A percentile compares a stretch with the other conserved stretches of the same genome.
These are phyloP conservation scores for Drosophila nikananu DNA, from an alignment of 1,140 invertebrate species.

Conservation along the genomic window DNA sequence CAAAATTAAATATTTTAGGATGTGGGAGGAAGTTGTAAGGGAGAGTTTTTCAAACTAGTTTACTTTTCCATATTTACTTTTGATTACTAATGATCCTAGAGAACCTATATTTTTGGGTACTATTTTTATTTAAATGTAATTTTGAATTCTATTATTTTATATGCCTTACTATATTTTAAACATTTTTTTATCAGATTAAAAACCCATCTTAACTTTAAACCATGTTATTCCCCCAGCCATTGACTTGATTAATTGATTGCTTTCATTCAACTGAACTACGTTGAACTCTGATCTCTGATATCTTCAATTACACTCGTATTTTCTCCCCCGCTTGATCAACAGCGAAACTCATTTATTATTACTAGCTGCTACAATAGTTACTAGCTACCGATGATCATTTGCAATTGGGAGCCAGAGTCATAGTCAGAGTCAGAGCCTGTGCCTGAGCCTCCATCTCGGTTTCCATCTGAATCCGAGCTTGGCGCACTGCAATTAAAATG, in stretches of 20 bases:
- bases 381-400: constrained; percentile 1
- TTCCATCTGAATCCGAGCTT: constrained; percentile 32
- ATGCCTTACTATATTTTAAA: background rate
- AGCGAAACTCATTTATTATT: constrained; percentile 44
- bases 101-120: background rate
- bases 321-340: constrained; percentile 28
- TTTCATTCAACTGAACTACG: background rate
- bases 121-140: background rate
- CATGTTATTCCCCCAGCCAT: too few relatives aligned
- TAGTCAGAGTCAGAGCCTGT: background rate
- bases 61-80: background rate
- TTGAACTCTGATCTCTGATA: constrained; percentile 30
- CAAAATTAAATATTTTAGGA: background rate
- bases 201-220: background rate
- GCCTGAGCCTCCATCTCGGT: background rate
- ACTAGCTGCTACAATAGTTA: constrained; percentile 2
- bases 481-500: constrained; percentile 81
- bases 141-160: background rate
- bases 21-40: background rate
- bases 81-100: background rate
- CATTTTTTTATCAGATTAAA: too few relatives aligned
- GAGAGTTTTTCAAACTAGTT: background rate
- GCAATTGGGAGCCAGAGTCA: background rate
- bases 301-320: constrained; percentile 10
- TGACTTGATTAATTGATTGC: background rate